Conservation (phyloP, 2,113 vertebrate species). For the Microtus oregoni region DNA sequence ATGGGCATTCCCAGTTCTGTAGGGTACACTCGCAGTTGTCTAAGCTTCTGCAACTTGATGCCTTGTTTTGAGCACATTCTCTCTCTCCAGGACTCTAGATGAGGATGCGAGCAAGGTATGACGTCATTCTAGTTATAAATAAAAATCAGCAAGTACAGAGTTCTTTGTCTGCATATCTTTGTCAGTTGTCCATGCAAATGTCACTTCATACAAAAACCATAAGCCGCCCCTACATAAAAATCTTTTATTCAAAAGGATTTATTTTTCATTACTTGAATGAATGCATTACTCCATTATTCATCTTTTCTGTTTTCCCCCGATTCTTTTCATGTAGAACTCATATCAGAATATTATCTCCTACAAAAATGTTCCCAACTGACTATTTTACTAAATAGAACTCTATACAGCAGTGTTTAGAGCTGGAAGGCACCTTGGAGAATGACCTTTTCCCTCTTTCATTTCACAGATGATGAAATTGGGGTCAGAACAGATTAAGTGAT, state of each 20-base stretch:
- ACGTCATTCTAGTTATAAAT: background rate
- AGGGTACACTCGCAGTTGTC: background rate
- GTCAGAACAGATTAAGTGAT: slow-evolving; percentile 54
- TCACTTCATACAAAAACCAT: slow-evolving; percentile 38
- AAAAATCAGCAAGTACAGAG: background rate
- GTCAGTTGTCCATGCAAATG: background rate
- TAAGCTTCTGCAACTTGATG: background rate
- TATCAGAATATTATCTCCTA: background rate
- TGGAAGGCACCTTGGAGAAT: slow-evolving; percentile 44
- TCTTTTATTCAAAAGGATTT: slow-evolving; percentile 10
- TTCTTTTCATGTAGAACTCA: slow-evolving; percentile 47
- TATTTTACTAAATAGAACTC: slow-evolving; percentile 64
- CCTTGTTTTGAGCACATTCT: background rate
- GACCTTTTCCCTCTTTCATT: slow-evolving; percentile 52
- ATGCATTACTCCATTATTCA: slow-evolving; percentile 14
- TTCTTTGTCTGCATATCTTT: background rate
- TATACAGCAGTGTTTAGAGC: slow-evolving; percentile 22
- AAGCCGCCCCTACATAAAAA: background rate
- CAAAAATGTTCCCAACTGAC: slow-evolving; percentile 11
- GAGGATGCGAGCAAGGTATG: background rate
- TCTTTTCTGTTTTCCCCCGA: slow-evolving; percentile 16
- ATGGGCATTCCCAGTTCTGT: background rate
- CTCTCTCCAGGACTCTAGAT: background rate
- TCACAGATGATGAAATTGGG: slow-evolving; percentile 65
- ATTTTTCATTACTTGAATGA: slow-evolving; percentile 41